phyloP scores from a whole-genome alignment of 2,113 vertebrate genomes.

The Pomatorhinus ruficollis region DNA sequence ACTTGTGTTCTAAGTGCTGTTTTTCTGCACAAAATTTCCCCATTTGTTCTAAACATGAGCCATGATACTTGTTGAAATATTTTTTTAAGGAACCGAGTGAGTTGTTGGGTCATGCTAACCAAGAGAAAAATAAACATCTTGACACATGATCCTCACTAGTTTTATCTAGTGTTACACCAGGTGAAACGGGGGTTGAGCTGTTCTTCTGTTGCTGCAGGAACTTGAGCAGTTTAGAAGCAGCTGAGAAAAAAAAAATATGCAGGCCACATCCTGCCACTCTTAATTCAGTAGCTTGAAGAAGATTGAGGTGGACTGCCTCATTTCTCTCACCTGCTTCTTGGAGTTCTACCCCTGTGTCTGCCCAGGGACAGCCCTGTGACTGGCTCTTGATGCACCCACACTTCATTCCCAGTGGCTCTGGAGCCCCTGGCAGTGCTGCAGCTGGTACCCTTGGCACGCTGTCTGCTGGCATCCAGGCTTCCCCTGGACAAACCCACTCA shows the following conservation, averaged over 20 bases:
- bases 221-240: neutral
- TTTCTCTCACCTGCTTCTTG: neutral
- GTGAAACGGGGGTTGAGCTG: neutral
- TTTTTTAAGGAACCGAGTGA: neutral
- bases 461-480: neutral
- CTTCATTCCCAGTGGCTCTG: neutral
- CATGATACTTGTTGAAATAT: slow-evolving; percentile 32
- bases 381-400: neutral
- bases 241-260: neutral
- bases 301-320: neutral
- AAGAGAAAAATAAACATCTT: slow-evolving; percentile 52
- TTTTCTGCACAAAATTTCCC: slow-evolving; percentile 38
- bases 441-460: neutral
- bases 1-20: slow-evolving; percentile 35
- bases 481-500: neutral
- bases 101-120: slow-evolving; percentile 43
- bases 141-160: slow-evolving; percentile 7
- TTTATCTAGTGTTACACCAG: neutral
- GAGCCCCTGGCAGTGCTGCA: neutral
- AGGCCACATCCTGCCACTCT: slow-evolving; percentile 9
- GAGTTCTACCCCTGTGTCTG: neutral
- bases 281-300: neutral
- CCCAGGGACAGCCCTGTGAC: neutral
- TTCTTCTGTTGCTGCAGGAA: neutral
- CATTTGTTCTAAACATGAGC: slow-evolving; percentile 28